Evolutionary conservation across 2,113 vertebrate genomes (phyloP), one percentile per base, ranked within the genome.

Genomic region (Hippocampus guttulatus): DNA sequence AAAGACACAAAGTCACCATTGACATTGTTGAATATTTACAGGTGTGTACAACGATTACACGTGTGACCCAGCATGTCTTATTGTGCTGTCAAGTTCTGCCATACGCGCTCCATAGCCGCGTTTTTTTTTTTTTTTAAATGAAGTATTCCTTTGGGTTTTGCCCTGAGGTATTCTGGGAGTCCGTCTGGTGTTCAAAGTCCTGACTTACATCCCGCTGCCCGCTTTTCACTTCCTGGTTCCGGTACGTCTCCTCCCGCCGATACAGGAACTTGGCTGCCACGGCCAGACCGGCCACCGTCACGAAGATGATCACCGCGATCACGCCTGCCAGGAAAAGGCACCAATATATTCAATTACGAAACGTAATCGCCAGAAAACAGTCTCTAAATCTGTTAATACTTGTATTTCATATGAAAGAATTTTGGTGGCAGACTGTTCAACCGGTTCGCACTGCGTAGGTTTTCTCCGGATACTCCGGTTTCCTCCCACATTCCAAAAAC

Each of bases 121-220:
- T 77, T 91, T 38, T 38, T 33, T 33, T 38, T 33, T 33, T 33
- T 33, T 38, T 87, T 73, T 71, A 98, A 88, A 98, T 98, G 87
- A 95, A 97, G 77, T 96, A 98, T 81, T 98, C 96, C 87, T 95
- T 98, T 85, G 94, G 94, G 90, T 92, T 94, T 86, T 96, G 94
- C 27, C 45, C 85, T 69, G 92, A 87, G 81, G 91, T 77, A 3
- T 90, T 93, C 84, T 95, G 95, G 70, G 92, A 84, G 79, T 89
- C 91, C 65, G 92, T 88, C 75, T 95, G 95, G 68, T 84, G 93
- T 92, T 92, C 95, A 88, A 96, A 89, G 69, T 95, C 94, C 0
- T 91, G 90, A 81, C 90, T 90, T 78, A 95, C 95, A 62, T 94
- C 94, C 11, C 90, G 92, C 82, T 97, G 92, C 68, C 89, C 90